phyloP scores from a whole-genome alignment of 2,888 invertebrate species.

The Geophilus truncorum region DNA sequence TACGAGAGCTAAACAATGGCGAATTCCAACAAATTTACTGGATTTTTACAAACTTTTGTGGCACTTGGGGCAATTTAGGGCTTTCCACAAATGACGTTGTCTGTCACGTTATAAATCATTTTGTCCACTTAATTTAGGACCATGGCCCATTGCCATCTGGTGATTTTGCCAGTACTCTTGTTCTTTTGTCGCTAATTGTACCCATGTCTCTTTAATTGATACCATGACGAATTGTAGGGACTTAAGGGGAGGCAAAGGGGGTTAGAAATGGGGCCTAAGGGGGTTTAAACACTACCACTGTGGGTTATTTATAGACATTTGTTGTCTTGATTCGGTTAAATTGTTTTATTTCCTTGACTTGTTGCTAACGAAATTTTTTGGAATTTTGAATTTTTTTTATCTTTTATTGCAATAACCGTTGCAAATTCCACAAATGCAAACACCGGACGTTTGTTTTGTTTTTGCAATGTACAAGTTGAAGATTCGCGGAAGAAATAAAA shows the following conservation, averaged over 20 bases:
- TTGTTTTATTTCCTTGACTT: background rate
- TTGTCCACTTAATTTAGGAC: constrained; percentile 24
- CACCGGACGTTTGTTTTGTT: background rate
- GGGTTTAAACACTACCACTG: background rate
- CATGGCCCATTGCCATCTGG: constrained; percentile 23
- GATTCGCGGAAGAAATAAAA: constrained; percentile 20
- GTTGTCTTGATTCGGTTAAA: background rate
- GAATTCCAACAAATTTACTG: constrained; percentile 18
- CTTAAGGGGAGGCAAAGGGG: background rate
- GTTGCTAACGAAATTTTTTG: background rate
- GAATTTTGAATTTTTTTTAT: background rate
- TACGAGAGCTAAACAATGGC: background rate
- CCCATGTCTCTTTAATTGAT: constrained; percentile 21
- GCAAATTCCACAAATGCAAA: background rate
- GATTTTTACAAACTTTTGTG: constrained; percentile 11
- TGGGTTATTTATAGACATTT: constrained; percentile 14
- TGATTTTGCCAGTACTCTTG: constrained; percentile 1
- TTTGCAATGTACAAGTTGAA: background rate
- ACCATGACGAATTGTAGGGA: constrained; percentile 24
- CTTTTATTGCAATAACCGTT: background rate
- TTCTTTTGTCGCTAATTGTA: constrained; percentile 21
- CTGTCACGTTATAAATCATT: constrained; percentile 17
- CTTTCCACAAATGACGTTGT: constrained; percentile 23
- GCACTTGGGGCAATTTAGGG: background rate
- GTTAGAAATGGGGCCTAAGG: background rate